Evolutionary conservation across 2,888 invertebrate genomes (phyloP), one percentile per base, ranked within the genome.

Genomic region (Polia nebulosa): DNA sequence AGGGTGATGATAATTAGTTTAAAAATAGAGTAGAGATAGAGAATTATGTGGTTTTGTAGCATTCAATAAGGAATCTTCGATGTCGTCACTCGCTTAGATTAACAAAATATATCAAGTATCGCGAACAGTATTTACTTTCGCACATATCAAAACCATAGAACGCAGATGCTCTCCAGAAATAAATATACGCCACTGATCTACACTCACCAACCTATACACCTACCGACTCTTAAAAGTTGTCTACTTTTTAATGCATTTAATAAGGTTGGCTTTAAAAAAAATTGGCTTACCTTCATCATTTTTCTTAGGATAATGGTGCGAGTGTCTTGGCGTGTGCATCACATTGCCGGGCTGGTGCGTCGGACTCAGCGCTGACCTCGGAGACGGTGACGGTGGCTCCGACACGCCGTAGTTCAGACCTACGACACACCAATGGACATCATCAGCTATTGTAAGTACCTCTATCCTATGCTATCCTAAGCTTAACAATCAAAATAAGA

Each of bases 231-330:
- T 39, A 53, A 32, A 9, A 2, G 6, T 20, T n/a, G 4, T 20
- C n/a, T 9, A 25, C 0, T 34, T 17, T 17, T 39, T 17, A 13
- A 7, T 5, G 11, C 11, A 13, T 56, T 3, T 44, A 34, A 3
- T 11, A 8, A 34, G 8, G 15, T 15, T 15, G 13, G 7, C 13
- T 57, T 57, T 41, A 32, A 9, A 15, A 22, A 22, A 1, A 34
- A 17, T 41, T 25, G 9, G 71, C 84, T 89, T 89, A 97, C 97
- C 97, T 82, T 97, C 97, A 85, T 97, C 97, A 84, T 97, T 97
- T 87, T 97, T 97, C 92, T 97, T 97, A 36, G 96, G 96, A 89
- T 97, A 97, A 86, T 96, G 96, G 69, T 97, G 96, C 9, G 97
- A 96, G 87, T 97, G 96, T 55, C 96, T 85, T 1, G 96, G 95